Conservation (phyloP, 2,888 invertebrate species). For the Oxystoma pomonae region DNA sequence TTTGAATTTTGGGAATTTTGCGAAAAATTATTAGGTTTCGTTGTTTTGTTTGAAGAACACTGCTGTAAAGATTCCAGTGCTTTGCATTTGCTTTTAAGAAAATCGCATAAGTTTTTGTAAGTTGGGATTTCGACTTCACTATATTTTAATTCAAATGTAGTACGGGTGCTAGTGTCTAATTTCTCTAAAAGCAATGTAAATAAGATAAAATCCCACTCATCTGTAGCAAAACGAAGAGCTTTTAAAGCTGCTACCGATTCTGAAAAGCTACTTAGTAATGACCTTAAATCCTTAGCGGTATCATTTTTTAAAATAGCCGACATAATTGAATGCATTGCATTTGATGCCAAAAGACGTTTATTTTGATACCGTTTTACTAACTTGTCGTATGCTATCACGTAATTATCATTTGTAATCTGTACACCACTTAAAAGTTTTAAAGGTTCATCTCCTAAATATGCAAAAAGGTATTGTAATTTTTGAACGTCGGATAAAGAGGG, state of each 20-base stretch:
- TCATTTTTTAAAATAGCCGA: neutral
- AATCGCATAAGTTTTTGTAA: neutral
- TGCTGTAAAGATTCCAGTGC: too few species aligned
- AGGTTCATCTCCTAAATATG: conserved; percentile 5
- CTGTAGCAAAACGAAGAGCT: neutral
- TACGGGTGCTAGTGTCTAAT: conserved; percentile 2
- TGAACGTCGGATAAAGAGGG: neutral
- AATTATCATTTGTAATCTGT: too few species aligned
- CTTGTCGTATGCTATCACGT: conserved; percentile 1
- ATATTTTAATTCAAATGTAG: too few species aligned
- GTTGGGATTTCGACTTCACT: neutral
- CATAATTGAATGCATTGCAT: too few species aligned
- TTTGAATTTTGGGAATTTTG: too few species aligned
- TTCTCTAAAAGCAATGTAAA: conserved; percentile 6
- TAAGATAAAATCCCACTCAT: conserved; percentile 4
- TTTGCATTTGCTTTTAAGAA: conserved; percentile 8
- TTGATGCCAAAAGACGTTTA: conserved; percentile 3
- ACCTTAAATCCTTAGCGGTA: conserved; percentile 2
- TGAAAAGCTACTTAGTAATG: conserved; percentile 4
- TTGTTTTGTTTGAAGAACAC: too few species aligned
- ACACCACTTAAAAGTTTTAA: too few species aligned
- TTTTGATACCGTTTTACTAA: neutral
- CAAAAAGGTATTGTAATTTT: conserved; percentile 3
- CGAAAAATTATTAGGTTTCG: too few species aligned
- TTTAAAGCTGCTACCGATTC: conserved; percentile 6